phyloP scores from a whole-genome alignment of 2,113 vertebrate species.

The Amphiprion percula region DNA sequence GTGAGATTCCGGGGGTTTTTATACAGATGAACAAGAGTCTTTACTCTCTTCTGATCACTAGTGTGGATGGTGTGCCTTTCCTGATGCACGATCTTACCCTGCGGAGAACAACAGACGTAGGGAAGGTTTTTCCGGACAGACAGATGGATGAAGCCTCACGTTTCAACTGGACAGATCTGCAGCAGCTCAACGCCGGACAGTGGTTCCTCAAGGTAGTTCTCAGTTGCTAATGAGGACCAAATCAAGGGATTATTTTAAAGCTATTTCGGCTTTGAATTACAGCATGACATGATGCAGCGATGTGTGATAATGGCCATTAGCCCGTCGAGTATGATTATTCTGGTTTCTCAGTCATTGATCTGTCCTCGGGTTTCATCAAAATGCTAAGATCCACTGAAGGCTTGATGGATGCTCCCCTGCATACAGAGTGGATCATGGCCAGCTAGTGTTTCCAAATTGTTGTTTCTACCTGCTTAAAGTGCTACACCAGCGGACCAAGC shows the following conservation, averaged over 20 bases:
- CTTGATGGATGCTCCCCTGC: neutral
- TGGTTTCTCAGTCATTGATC: neutral
- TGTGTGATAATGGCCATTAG: conserved; percentile 22
- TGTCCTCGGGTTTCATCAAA: conserved; percentile 3
- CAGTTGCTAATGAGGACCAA: neutral
- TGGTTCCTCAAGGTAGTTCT: conserved; percentile 93
- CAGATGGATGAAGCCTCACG: conserved; percentile 83
- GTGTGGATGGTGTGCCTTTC: conserved; percentile 94
- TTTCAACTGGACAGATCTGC: conserved; percentile 96
- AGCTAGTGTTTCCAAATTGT: conserved; percentile 6
- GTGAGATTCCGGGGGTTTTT: neutral
- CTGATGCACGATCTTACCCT: conserved; percentile 91
- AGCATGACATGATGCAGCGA: neutral
- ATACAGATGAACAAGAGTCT: neutral
- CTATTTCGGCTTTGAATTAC: neutral
- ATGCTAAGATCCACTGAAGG: neutral
- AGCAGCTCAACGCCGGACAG: conserved; percentile 91
- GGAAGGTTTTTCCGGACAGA: conserved; percentile 87
- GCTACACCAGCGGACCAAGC: neutral
- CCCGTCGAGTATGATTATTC: neutral
- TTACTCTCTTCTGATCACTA: conserved; percentile 61
- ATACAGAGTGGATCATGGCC: neutral
- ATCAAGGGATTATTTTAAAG: neutral
- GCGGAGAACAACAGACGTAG: conserved; percentile 92
- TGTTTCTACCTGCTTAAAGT: neutral